A percentile compares a stretch with the other conserved stretches of the same genome.
These are phyloP conservation scores for Paradoxurus hermaphroditus DNA, from an alignment of 2,113 vertebrate genomes.

Conservation along the genomic window DNA sequence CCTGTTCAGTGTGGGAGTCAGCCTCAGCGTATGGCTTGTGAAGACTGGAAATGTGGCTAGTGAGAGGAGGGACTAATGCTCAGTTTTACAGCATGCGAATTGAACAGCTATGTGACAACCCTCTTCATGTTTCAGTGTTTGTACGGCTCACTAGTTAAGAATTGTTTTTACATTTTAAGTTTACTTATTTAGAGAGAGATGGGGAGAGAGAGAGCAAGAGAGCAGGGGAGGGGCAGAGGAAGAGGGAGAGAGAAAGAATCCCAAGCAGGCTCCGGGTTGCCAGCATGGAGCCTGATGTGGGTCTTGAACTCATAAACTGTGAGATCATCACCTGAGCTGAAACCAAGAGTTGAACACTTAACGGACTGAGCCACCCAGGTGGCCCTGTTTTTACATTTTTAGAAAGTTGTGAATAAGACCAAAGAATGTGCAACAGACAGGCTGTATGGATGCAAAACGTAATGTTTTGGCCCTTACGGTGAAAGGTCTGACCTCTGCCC, in stretches of 20 bases:
- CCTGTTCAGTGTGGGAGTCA: not conserved
- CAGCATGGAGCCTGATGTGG: too few species aligned
- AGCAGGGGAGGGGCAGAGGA: too few species aligned
- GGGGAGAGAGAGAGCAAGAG: too few species aligned
- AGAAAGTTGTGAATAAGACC: not conserved
- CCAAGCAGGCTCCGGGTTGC: too few species aligned
- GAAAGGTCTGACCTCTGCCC: not conserved
- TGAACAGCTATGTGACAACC: not conserved
- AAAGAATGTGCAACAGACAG: not conserved
- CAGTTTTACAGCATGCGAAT: not conserved
- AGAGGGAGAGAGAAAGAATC: too few species aligned
- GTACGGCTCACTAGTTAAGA: not conserved
- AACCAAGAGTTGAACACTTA: too few species aligned
- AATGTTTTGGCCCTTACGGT: not conserved
- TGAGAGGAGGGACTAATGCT: not conserved
- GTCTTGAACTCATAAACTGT: too few species aligned
- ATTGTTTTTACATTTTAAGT: conserved; percentile 1
- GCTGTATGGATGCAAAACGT: not conserved
- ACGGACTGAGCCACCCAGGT: too few species aligned
- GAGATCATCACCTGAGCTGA: too few species aligned
- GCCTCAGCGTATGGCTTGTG: not conserved
- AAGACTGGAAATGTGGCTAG: not conserved
- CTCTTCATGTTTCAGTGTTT: not conserved
- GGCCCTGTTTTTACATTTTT: not conserved
- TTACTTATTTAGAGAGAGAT: too few species aligned